These are phyloP conservation scores for Hyphantria cunea DNA, from an alignment of 1,140 invertebrate species.

Conservation along the genomic window DNA sequence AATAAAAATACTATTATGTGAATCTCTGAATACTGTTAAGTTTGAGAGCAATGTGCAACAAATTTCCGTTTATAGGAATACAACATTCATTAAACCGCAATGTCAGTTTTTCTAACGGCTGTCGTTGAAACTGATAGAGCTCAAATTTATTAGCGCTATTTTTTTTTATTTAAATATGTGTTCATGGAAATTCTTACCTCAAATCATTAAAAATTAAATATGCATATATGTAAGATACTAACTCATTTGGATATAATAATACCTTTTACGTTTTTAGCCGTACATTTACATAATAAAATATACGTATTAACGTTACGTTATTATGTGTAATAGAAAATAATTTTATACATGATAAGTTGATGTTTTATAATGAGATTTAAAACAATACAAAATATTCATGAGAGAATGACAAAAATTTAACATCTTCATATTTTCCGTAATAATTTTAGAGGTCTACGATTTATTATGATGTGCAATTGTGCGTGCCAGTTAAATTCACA, in stretches of 20 bases:
- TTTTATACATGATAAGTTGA: too few species aligned
- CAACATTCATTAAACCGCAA: conserved; percentile 22
- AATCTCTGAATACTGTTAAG: not conserved
- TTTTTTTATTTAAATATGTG: conserved; percentile 12
- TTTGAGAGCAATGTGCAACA: not conserved
- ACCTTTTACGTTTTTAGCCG: conserved; percentile 1
- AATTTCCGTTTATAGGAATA: conserved; percentile 17
- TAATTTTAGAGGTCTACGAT: too few species aligned
- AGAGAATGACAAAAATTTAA: too few species aligned
- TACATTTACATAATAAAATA: conserved; percentile 7
- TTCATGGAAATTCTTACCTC: conserved; percentile 2
- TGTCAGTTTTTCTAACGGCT: conserved; percentile 14
- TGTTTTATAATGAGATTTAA: too few species aligned
- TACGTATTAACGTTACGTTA: not conserved
- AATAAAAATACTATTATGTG: not conserved
- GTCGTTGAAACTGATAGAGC: conserved; percentile 10
- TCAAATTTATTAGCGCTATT: conserved; percentile 13
- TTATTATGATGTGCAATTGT: too few species aligned
- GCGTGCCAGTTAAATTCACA: too few species aligned
- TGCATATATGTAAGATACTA: conserved; percentile 7
- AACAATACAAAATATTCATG: too few species aligned
- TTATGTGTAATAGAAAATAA: too few species aligned
- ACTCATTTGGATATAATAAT: conserved; percentile 7
- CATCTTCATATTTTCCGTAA: too few species aligned
- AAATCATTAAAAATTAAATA: conserved; percentile 27